phyloP scores from a whole-genome alignment of 1,140 invertebrate species.

The Drosophila guanche region DNA sequence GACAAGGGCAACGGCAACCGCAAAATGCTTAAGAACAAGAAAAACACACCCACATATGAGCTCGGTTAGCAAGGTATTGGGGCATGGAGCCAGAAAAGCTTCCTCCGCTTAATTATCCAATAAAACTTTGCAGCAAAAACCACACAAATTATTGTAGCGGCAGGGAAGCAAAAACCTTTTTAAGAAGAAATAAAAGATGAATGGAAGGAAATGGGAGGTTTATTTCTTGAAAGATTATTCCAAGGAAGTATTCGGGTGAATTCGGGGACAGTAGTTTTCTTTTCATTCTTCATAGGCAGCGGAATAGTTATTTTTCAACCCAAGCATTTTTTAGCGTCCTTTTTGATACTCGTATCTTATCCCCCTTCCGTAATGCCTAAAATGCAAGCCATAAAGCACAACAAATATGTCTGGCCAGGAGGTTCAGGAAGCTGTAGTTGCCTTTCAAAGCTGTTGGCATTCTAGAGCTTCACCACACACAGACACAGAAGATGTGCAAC shows the following conservation, averaged over 20 bases:
- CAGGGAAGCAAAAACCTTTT: conserved; percentile 31
- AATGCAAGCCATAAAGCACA: background rate
- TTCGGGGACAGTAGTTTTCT: too few relatives aligned
- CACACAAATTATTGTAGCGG: conserved; percentile 54
- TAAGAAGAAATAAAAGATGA: conserved; percentile 10
- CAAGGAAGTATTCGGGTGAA: too few relatives aligned
- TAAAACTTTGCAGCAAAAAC: conserved; percentile 58
- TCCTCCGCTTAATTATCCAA: conserved; percentile 61
- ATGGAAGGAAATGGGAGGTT: conserved; percentile 6
- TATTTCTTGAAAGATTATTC: conserved; percentile 8
- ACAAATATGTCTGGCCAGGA: conserved; percentile 34
- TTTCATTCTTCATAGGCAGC: too few relatives aligned
- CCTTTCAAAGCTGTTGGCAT: conserved; percentile 40
- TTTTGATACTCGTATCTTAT: background rate
- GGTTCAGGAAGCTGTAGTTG: conserved; percentile 24
- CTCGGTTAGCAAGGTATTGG: background rate
- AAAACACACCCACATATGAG: conserved; percentile 34
- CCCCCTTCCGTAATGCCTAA: background rate
- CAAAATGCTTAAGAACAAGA: conserved; percentile 44
- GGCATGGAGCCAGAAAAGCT: conserved; percentile 14
- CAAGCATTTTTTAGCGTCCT: too few relatives aligned
- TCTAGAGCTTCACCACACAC: conserved; percentile 30
- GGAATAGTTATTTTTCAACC: too few relatives aligned
- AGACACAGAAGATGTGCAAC: conserved; percentile 16
- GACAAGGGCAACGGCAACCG: conserved; percentile 19